Percentiles rank a stretch among this genome's conserved stretches.
Evolutionary conservation across 2,797 vertebrate genomes (phyloP).

Genomic region (Labroides dimidiatus): DNA sequence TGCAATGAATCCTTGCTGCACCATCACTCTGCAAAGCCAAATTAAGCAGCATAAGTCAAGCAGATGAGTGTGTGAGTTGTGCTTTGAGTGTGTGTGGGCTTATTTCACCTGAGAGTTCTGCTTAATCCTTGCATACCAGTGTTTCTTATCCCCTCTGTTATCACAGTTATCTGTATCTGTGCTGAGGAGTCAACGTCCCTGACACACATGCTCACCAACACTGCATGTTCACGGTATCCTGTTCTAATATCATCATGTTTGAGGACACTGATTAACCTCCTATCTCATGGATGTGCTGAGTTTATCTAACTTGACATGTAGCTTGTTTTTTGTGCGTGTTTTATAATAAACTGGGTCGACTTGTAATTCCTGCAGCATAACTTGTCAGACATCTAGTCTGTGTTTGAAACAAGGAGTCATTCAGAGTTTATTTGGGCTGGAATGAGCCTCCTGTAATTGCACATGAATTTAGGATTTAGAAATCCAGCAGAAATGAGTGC

Average conservation of each 20-base stretch:
- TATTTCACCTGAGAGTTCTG: slow-evolving; percentile 26
- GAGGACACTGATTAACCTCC: slow-evolving; percentile 46
- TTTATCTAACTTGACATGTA: slow-evolving; percentile 48
- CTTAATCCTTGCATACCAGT: slow-evolving; percentile 34
- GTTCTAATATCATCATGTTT: slow-evolving; percentile 52
- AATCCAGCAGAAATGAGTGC: slow-evolving; percentile 66
- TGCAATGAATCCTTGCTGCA: slow-evolving; percentile 9
- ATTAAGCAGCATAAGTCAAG: slow-evolving; percentile 14
- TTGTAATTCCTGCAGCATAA: slow-evolving; percentile 43
- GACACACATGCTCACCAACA: slow-evolving; percentile 51
- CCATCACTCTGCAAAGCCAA: slow-evolving; percentile 11
- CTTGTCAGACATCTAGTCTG: slow-evolving; percentile 48
- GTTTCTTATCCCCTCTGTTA: slow-evolving; percentile 40
- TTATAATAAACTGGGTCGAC: slow-evolving; percentile 33
- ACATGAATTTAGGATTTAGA: slow-evolving; percentile 72
- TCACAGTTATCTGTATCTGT: slow-evolving; percentile 59
- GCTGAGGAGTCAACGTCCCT: slow-evolving; percentile 51
- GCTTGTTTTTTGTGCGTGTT: slow-evolving; percentile 14
- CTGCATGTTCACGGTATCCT: slow-evolving; percentile 48
- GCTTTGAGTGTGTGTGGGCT: neutral
- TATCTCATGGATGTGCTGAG: slow-evolving; percentile 32
- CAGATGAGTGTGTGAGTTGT: neutral
- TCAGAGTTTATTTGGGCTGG: slow-evolving; percentile 65
- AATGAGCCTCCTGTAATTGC: slow-evolving; percentile 71
- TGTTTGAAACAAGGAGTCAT: slow-evolving; percentile 60